Base-by-base conservation (phyloP, 1,140 invertebrate species). In the Drosophila nannoptera region DNA sequence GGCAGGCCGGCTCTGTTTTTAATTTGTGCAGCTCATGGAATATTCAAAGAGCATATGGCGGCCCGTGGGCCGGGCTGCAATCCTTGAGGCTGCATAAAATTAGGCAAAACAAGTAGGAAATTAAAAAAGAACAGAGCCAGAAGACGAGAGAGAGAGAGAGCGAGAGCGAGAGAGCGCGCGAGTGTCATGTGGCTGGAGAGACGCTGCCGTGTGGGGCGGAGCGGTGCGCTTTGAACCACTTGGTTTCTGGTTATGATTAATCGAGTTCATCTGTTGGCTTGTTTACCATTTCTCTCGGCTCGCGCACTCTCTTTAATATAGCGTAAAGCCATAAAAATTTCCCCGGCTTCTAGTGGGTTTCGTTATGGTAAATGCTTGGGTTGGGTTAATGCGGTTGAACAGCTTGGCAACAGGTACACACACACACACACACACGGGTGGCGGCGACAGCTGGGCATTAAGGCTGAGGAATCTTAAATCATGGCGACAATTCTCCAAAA, bases 401-500 rank as follows among this genome's bases (percentile, higher is more conserved):
- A 63, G 63, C 62, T 54, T 70, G 58, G 58, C 69, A 86, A 76
- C 76, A 84, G 81, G 80, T 83, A 74, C 58, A 62, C 40, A 42
- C 7, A 36, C 35, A 36, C 35, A 36, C 6, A 38, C 11, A 46
- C 43, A 45, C 40, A 11, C 16, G 8, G 8, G 12, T 32, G 33
- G 16, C 43, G 38, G 7, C 38, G 31, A 33, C 63, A 43, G 55
- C 54, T 55, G 43, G 35, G 48, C 58, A 68, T 53, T 54, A 42
- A 60, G 42, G 31, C 38, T n/a, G 4, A 70, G 67, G 72, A 83
- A 87, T 88, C 74, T 83, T 74, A 88, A 88, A 88, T 88, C 87
- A 84, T 87, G 84, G 87, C 82, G 87, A 88, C 86, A 88, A 88
- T 88, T 88, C 83, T 68, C 50, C 64, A 74, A 69, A 78, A 80